These are phyloP conservation scores for Toxostoma redivivum DNA, from an alignment of 2,113 vertebrate species.

Conservation along the genomic window DNA sequence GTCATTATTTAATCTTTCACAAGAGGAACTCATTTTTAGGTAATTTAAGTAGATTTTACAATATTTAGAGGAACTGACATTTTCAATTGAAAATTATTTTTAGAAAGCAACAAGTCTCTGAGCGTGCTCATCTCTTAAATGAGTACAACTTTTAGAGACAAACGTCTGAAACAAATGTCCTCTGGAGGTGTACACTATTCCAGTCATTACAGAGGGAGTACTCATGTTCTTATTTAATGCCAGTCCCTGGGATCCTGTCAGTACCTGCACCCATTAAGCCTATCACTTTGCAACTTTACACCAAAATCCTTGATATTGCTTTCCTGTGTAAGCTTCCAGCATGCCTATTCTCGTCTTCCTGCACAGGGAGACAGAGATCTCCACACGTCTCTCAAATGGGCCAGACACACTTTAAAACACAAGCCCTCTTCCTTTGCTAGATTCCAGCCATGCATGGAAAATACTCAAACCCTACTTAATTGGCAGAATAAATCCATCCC, in stretches of 20 bases:
- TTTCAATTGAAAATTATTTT: background rate
- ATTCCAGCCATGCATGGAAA: background rate
- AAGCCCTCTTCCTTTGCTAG: background rate
- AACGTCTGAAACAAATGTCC: constrained; percentile 11
- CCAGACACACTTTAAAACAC: background rate
- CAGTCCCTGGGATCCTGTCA: constrained; percentile 22
- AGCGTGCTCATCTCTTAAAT: background rate
- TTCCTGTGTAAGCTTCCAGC: background rate
- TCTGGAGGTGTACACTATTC: background rate
- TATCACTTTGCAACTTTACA: constrained; percentile 55
- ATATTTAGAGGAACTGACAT: background rate
- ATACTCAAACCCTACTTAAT: background rate
- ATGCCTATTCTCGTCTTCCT: constrained; percentile 10
- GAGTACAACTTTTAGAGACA: background rate
- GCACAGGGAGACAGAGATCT: background rate
- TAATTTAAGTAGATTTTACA: background rate
- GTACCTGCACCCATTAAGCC: constrained; percentile 49
- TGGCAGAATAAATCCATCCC: background rate
- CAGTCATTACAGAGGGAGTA: background rate
- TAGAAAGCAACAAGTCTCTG: background rate
- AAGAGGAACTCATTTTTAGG: background rate
- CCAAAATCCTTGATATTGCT: constrained; percentile 41
- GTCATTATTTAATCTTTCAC: background rate
- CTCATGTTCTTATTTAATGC: background rate
- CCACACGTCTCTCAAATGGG: background rate